phyloP scores from a whole-genome alignment of 2,113 vertebrate genomes.

The Zosterops japonicus region DNA sequence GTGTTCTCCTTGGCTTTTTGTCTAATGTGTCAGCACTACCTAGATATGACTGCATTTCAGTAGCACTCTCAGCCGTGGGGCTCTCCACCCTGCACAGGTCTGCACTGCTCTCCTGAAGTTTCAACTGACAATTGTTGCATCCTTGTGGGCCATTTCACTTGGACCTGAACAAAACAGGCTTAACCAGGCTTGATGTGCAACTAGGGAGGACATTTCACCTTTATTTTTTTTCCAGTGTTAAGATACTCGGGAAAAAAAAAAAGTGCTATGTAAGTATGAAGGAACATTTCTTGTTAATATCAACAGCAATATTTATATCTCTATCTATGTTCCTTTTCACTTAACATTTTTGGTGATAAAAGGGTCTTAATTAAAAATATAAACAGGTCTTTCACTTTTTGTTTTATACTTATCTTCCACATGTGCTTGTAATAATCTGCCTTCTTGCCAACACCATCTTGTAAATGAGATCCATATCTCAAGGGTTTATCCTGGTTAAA shows the following conservation, averaged over 20 bases:
- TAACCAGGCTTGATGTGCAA: background rate
- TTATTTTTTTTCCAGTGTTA: background rate
- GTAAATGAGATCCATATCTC: constrained; percentile 83
- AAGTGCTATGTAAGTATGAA: background rate
- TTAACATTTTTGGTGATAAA: constrained; percentile 44
- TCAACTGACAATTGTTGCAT: background rate
- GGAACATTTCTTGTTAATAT: background rate
- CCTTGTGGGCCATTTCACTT: background rate
- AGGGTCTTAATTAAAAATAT: constrained; percentile 58
- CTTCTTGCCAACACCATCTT: constrained; percentile 77
- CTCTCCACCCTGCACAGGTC: background rate
- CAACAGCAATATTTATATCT: background rate
- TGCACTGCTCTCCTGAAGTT: too few species aligned
- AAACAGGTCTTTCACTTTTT: constrained; percentile 62
- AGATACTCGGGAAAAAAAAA: background rate
- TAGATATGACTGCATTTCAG: background rate
- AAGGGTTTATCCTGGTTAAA: constrained; percentile 78
- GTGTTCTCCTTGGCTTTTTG: constrained; percentile 22
- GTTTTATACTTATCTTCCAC: constrained; percentile 73
- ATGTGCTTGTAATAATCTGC: constrained; percentile 78
- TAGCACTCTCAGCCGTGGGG: rapidly evolving
- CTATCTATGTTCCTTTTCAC: background rate
- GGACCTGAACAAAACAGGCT: background rate
- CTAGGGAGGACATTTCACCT: background rate
- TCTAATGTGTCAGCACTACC: background rate